Percentiles rank a stretch among this genome's conserved stretches.
phyloP scores from a whole-genome alignment of 2,113 vertebrate species.

The Amblyornis subalaris region DNA sequence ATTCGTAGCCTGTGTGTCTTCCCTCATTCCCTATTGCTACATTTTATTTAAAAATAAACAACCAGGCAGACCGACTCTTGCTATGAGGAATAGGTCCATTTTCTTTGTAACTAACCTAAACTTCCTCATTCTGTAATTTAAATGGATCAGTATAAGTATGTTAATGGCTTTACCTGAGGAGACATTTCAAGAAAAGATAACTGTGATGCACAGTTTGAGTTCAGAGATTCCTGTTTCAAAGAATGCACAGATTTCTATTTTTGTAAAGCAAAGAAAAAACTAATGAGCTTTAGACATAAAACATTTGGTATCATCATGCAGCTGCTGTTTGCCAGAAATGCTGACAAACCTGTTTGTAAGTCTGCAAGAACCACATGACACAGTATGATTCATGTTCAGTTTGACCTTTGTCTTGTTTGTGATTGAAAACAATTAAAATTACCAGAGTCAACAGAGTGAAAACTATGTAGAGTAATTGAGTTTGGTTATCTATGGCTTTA shows the following conservation, averaged over 20 bases:
- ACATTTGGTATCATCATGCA: constrained; percentile 24
- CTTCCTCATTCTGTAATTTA: background rate
- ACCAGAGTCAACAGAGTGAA: constrained; percentile 52
- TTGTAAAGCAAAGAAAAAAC: background rate
- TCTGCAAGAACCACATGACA: constrained; percentile 25
- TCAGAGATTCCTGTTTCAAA: background rate
- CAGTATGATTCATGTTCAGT: constrained; percentile 7
- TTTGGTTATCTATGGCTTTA: constrained; percentile 59
- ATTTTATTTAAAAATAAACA: background rate
- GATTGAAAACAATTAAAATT: constrained; percentile 67
- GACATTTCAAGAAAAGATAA: background rate
- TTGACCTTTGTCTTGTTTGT: constrained; percentile 65
- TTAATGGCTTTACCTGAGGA: constrained; percentile 5
- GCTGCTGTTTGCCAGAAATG: constrained; percentile 61
- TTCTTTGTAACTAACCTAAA: background rate
- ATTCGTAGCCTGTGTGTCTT: background rate
- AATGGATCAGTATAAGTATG: background rate
- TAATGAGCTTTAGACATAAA: constrained; percentile 22
- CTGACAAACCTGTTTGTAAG: constrained; percentile 61
- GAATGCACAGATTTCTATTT: constrained; percentile 9
- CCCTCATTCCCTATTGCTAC: background rate
- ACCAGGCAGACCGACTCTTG: background rate
- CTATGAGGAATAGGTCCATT: background rate
- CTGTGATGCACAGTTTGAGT: background rate
- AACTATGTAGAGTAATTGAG: constrained; percentile 51